Evolutionary conservation across 2,888 invertebrate species (phyloP).

Genomic region (Perdita meconis): DNA sequence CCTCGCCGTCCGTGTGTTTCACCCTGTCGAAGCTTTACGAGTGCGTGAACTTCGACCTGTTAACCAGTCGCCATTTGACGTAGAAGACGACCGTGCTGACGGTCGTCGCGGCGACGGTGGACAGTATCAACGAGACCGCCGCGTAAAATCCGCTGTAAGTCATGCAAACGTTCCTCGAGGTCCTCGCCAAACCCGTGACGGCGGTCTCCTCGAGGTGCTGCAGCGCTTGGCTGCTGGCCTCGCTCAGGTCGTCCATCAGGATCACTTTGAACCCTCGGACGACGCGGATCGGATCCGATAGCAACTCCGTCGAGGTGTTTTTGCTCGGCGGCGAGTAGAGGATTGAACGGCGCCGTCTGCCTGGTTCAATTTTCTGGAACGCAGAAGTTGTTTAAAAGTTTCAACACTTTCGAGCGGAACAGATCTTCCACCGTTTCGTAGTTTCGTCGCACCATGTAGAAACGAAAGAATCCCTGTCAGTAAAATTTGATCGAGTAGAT

Average conservation of each 20-base stretch:
- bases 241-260: constrained; percentile 88
- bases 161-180: constrained; percentile 86
- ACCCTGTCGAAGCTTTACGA: constrained; percentile 46
- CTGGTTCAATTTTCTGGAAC: constrained; percentile 85
- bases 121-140: constrained; percentile 87
- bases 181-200: constrained; percentile 62
- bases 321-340: constrained; percentile 66
- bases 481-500: too few relatives aligned
- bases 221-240: constrained; percentile 74
- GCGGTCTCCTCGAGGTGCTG: constrained; percentile 73
- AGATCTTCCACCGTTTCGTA: too few relatives aligned
- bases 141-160: constrained; percentile 88
- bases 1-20: background rate
- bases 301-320: constrained; percentile 84
- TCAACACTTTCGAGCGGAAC: too few relatives aligned
- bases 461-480: too few relatives aligned
- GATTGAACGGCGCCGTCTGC: constrained; percentile 82
- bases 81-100: constrained; percentile 86
- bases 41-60: constrained; percentile 67
- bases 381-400: background rate
- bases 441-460: too few relatives aligned
- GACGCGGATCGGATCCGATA: constrained; percentile 87
- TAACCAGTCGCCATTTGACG: constrained; percentile 84
- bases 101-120: constrained; percentile 87
- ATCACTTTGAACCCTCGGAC: constrained; percentile 89